These are phyloP conservation scores for Portevinia maculata DNA, from an alignment of 2,888 invertebrate species.

Conservation along the genomic window DNA sequence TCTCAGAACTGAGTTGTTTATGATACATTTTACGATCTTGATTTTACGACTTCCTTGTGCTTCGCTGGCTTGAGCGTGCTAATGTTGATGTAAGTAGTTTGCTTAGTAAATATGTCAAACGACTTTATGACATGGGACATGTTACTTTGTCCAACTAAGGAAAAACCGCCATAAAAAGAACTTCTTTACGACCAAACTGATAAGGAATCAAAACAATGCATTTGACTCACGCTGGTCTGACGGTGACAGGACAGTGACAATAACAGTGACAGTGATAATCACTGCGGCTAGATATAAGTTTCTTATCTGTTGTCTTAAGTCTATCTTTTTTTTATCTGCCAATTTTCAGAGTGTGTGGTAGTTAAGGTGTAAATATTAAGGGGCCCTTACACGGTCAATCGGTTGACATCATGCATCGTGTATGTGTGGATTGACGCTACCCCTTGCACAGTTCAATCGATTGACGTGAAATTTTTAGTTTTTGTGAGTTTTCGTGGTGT, in stretches of 20 bases:
- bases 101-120: constrained; percentile 55
- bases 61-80: constrained; percentile 11
- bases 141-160: constrained; percentile 39
- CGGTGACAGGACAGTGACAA: constrained; percentile 20
- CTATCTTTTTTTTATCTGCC: constrained; percentile 12
- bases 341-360: constrained; percentile 10
- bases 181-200: constrained; percentile 53
- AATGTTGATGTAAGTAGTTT: constrained; percentile 54
- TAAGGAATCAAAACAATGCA: constrained; percentile 66
- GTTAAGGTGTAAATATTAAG: constrained; percentile 46
- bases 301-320: constrained; percentile 9
- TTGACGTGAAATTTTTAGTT: too few species aligned
- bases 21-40: constrained; percentile 32
- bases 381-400: too few species aligned
- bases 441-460: too few species aligned
- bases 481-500: too few species aligned
- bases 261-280: neutral
- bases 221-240: constrained; percentile 7
- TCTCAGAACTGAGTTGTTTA: constrained; percentile 24
- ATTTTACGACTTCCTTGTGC: constrained; percentile 44
- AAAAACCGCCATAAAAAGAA: constrained; percentile 57
- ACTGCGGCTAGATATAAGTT: neutral
- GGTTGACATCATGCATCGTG: too few species aligned
- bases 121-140: constrained; percentile 33
- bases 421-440: too few species aligned